These are phyloP conservation scores for Podocnemis expansa DNA, from an alignment of 2,113 vertebrate species.

Conservation along the genomic window DNA sequence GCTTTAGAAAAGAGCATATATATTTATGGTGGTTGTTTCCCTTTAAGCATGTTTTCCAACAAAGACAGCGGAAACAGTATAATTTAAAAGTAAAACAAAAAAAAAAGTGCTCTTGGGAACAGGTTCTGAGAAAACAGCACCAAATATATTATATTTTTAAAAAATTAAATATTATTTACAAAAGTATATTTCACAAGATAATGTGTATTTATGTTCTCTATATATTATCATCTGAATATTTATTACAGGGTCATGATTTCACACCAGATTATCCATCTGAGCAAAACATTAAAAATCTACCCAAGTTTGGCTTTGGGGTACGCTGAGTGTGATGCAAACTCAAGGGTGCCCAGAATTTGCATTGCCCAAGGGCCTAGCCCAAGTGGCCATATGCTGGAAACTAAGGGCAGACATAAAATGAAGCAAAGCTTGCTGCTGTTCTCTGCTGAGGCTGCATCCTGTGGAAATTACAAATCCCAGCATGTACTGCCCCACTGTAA, in stretches of 20 bases:
- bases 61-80: constrained; percentile 69
- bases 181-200: constrained; percentile 76
- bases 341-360: neutral
- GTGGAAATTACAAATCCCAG: accelerated
- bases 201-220: constrained; percentile 31
- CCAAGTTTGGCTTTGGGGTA: constrained; percentile 32
- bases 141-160: constrained; percentile 82
- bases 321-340: neutral
- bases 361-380: neutral
- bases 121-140: constrained; percentile 82
- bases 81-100: constrained; percentile 61
- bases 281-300: neutral
- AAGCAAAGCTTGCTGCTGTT: neutral
- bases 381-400: neutral
- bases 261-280: constrained; percentile 24
- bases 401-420: neutral
- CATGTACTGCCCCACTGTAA: neutral
- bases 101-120: constrained; percentile 77
- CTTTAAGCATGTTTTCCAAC: constrained; percentile 73
- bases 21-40: constrained; percentile 62
- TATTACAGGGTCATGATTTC: constrained; percentile 52
- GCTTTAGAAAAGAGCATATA: constrained; percentile 2
- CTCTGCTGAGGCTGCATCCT: neutral
- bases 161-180: constrained; percentile 86
- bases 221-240: constrained; percentile 74